Evolutionary conservation across 2,113 vertebrate species (phyloP).

Genomic region (Sinocyclocheilus grahami): DNA sequence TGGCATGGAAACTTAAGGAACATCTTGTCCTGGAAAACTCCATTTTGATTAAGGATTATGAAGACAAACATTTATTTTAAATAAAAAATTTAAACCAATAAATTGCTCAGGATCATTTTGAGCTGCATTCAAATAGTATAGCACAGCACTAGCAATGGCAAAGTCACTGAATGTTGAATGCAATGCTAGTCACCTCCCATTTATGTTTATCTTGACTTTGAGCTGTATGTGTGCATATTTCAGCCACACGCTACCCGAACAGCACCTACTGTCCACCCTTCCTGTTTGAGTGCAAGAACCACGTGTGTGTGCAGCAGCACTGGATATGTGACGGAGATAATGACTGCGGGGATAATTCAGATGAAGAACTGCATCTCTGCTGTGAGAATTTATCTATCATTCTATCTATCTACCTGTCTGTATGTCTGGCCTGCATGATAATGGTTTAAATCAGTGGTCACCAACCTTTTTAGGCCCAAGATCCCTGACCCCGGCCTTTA

Average conservation of each 20-base stretch:
- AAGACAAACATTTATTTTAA: neutral
- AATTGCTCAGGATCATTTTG: neutral
- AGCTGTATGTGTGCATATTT: conserved; percentile 22
- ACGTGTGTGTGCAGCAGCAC: conserved; percentile 85
- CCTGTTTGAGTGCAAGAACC: conserved; percentile 95
- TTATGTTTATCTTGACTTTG: neutral
- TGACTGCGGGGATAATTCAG: conserved; percentile 92
- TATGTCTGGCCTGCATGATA: neutral
- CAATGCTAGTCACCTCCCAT: neutral
- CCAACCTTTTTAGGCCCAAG: no score
- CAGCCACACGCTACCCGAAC: conserved; percentile 92
- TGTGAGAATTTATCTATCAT: conserved; percentile 74
- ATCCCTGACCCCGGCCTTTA: no score
- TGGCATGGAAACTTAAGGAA: neutral
- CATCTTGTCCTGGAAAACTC: neutral
- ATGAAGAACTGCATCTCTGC: conserved; percentile 95
- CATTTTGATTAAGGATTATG: neutral
- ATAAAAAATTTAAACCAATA: neutral
- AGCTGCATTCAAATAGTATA: no score
- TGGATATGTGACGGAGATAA: conserved; percentile 96
- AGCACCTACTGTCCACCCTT: conserved; percentile 87
- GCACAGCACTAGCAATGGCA: neutral
- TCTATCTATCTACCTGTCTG: no score
- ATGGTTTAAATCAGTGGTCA: no score
- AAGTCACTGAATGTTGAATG: neutral